Percentiles rank a stretch among this genome's conserved stretches.
Evolutionary conservation across 1,140 invertebrate genomes (phyloP).

Genomic region (Drosophila kohkoa): DNA sequence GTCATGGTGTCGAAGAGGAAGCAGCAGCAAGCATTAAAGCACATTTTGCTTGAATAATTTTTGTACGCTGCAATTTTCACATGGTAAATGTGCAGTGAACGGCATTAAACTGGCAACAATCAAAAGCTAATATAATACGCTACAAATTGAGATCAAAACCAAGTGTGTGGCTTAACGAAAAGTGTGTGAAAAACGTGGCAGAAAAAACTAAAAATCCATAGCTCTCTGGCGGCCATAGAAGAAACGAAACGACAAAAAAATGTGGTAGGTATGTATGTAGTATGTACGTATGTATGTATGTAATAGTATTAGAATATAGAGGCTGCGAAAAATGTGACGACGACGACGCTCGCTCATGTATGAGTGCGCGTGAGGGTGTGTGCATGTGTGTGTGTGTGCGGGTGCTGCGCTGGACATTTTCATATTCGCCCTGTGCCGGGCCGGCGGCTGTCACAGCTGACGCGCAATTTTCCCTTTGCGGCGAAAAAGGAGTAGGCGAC

Average conservation of each 20-base stretch:
- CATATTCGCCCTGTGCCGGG: conserved; percentile 24
- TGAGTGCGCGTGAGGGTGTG: conserved; percentile 15
- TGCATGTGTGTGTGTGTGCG: conserved; percentile 41
- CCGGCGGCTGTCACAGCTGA: conserved; percentile 37
- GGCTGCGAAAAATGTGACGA: conserved; percentile 46
- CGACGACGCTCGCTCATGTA: conserved; percentile 16
- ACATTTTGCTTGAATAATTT: conserved; percentile 64
- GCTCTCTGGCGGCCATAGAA: conserved; percentile 36
- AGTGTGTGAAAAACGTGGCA: conserved; percentile 75
- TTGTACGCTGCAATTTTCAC: conserved; percentile 46
- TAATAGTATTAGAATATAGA: conserved; percentile 51
- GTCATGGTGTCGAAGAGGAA: conserved; percentile 69
- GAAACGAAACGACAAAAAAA: conserved; percentile 57
- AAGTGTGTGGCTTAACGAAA: conserved; percentile 43
- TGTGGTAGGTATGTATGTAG: conserved; percentile 62
- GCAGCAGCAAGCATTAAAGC: conserved; percentile 65
- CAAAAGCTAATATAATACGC: conserved; percentile 56
- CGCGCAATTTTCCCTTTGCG: conserved; percentile 13
- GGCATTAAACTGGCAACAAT: conserved; percentile 46
- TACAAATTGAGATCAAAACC: conserved; percentile 57
- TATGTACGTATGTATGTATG: conserved; percentile 51
- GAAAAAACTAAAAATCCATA: conserved; percentile 69
- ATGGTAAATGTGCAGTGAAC: conserved; percentile 32
- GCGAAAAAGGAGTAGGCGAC: conserved; percentile 17
- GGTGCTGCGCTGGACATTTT: conserved; percentile 77